Conservation (phyloP, 2,888 invertebrate species). For the Lampropteryx suffumata region DNA sequence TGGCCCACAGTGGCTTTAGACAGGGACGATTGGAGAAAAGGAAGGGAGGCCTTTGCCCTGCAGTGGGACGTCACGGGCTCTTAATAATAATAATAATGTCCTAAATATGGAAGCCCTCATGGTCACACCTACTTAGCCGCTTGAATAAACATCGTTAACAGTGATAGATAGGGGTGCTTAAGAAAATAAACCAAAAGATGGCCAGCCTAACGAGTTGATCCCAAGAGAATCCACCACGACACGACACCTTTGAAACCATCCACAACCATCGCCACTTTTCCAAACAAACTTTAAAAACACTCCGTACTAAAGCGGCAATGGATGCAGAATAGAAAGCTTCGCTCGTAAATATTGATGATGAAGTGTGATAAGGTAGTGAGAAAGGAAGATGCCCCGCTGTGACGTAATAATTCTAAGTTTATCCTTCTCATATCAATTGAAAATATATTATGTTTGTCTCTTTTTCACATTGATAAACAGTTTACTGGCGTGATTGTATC, state of each 20-base stretch:
- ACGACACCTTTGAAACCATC: slow-evolving; percentile 6
- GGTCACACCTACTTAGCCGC: slow-evolving; percentile 59
- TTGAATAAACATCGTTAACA: slow-evolving; percentile 83
- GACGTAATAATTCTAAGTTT: slow-evolving; percentile 77
- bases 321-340: slow-evolving; percentile 4
- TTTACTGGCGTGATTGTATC: slow-evolving; percentile 71
- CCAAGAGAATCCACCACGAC: slow-evolving; percentile 35
- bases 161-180: slow-evolving; percentile 81
- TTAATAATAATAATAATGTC: too few relatives aligned
- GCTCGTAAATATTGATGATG: slow-evolving; percentile 30
- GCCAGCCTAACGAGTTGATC: slow-evolving; percentile 67
- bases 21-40: too few relatives aligned
- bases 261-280: slow-evolving; percentile 43
- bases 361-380: slow-evolving; percentile 50
- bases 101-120: slow-evolving; percentile 29
- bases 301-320: slow-evolving; percentile 34
- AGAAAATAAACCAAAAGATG: slow-evolving; percentile 79
- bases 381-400: slow-evolving; percentile 74
- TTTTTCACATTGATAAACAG: slow-evolving; percentile 74
- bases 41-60: too few relatives aligned
- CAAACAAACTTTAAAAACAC: not conserved
- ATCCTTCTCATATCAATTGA: slow-evolving; percentile 73
- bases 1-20: too few relatives aligned
- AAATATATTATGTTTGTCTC: slow-evolving; percentile 70
- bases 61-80: too few relatives aligned